Evolutionary conservation across 2,888 invertebrate species (phyloP).

Genomic region (Tetragonula carbonaria): DNA sequence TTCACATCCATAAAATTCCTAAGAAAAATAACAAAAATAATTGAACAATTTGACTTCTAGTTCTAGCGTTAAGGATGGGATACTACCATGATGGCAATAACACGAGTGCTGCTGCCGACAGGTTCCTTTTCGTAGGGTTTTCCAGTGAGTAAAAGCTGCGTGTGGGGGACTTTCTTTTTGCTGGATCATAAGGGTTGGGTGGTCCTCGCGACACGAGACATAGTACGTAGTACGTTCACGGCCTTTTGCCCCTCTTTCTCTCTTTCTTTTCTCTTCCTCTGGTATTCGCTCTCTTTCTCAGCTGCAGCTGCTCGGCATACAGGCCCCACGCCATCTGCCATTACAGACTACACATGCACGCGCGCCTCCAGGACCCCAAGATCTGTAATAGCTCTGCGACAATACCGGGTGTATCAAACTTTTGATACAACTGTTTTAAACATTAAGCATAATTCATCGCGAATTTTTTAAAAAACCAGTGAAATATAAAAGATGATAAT

Average conservation of each 20-base stretch:
- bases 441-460: too few relatives aligned
- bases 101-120: constrained; percentile 60
- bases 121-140: constrained; percentile 62
- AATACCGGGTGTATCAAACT: constrained; percentile 64
- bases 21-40: too few relatives aligned
- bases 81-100: constrained; percentile 40
- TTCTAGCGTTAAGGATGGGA: constrained; percentile 11
- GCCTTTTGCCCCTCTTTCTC: constrained; percentile 19
- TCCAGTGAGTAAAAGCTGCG: constrained; percentile 49
- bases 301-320: constrained; percentile 76
- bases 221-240: constrained; percentile 21
- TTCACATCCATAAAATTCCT: too few relatives aligned
- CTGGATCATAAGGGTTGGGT: constrained; percentile 50
- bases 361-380: constrained; percentile 64
- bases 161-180: constrained; percentile 55
- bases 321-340: constrained; percentile 77
- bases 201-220: constrained; percentile 44
- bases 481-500: neutral
- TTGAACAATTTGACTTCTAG: too few relatives aligned
- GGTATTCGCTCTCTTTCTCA: constrained; percentile 19
- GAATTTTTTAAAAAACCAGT: neutral
- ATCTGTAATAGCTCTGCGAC: constrained; percentile 65
- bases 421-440: constrained; percentile 14
- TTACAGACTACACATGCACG: constrained; percentile 69
- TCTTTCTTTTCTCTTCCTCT: constrained; percentile 19